phyloP scores from a whole-genome alignment of 2,888 invertebrate species.

The Strigamia maritima region DNA sequence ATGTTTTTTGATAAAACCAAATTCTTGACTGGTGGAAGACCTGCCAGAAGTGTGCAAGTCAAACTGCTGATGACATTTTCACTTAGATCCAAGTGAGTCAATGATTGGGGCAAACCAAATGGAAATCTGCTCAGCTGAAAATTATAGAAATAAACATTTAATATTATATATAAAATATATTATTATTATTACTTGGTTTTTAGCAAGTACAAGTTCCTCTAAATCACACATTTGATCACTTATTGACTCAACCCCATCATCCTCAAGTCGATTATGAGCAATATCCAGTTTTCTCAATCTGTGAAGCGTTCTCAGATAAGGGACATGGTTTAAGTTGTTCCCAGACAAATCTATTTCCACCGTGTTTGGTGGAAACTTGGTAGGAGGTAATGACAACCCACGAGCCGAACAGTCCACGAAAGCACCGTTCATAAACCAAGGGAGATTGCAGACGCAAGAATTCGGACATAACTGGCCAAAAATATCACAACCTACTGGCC shows the following conservation, averaged over 20 bases:
- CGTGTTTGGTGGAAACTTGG: background rate
- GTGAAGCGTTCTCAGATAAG: background rate
- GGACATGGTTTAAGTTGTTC: background rate
- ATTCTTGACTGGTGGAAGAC: background rate
- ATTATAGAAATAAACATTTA: background rate
- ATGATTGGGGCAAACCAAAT: background rate
- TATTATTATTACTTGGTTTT: background rate
- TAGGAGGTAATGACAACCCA: background rate
- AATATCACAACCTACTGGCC: background rate
- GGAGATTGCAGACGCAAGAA: background rate
- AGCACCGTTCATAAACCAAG: slow-evolving; percentile 17
- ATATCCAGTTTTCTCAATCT: background rate
- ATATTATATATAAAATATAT: background rate
- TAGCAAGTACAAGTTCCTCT: background rate
- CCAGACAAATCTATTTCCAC: slow-evolving; percentile 11
- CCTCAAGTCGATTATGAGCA: background rate
- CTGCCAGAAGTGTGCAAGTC: background rate
- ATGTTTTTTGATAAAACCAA: background rate
- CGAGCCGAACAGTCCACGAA: slow-evolving; percentile 25
- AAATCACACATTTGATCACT: background rate
- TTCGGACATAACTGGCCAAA: background rate
- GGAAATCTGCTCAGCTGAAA: slow-evolving; percentile 13
- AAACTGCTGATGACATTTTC: slow-evolving; percentile 11
- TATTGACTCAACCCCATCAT: background rate
- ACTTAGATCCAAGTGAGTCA: background rate